phyloP scores from a whole-genome alignment of 2,888 invertebrate species.

The Suillia variegata region DNA sequence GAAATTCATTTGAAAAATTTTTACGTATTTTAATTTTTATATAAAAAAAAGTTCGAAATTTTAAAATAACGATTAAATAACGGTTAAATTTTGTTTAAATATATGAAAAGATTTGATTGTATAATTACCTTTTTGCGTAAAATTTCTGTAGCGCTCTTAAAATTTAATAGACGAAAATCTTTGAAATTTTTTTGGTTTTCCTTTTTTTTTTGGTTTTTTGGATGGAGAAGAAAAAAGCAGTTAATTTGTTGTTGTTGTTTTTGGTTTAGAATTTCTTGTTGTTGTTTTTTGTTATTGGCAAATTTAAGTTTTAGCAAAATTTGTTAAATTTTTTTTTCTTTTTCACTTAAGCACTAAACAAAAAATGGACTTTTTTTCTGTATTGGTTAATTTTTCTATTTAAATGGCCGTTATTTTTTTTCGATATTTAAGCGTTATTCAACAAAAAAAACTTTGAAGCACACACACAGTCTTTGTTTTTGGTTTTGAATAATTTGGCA shows the following conservation, averaged over 20 bases:
- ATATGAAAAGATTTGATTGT: not conserved
- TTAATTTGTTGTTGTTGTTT: constrained; percentile 8
- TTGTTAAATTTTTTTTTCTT: constrained; percentile 22
- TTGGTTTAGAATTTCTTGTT: not conserved
- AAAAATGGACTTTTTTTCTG: constrained; percentile 45
- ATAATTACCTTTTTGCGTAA: constrained; percentile 18
- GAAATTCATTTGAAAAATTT: not conserved
- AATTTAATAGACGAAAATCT: not conserved
- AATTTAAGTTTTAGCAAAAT: constrained; percentile 15
- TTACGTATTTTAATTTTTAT: not conserved
- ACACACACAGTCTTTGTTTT: constrained; percentile 1
- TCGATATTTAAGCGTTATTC: not conserved
- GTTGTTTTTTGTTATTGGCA: constrained; percentile 17
- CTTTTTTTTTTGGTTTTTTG: constrained; percentile 18
- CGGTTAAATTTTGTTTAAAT: not conserved
- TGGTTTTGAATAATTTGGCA: not conserved
- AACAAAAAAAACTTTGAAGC: not conserved
- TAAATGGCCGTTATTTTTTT: constrained; percentile 8
- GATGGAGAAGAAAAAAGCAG: not conserved
- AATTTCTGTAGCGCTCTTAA: no score
- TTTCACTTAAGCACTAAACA: constrained; percentile 40
- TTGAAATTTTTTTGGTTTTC: constrained; percentile 15
- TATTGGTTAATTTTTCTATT: not conserved
- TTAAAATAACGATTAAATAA: not conserved
- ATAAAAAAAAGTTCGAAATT: not conserved